Percentiles rank a stretch among this genome's conserved stretches.
These are phyloP conservation scores for Acrocyrtus sp. DNA, from an alignment of 2,888 invertebrate genomes.

Conservation along the genomic window DNA sequence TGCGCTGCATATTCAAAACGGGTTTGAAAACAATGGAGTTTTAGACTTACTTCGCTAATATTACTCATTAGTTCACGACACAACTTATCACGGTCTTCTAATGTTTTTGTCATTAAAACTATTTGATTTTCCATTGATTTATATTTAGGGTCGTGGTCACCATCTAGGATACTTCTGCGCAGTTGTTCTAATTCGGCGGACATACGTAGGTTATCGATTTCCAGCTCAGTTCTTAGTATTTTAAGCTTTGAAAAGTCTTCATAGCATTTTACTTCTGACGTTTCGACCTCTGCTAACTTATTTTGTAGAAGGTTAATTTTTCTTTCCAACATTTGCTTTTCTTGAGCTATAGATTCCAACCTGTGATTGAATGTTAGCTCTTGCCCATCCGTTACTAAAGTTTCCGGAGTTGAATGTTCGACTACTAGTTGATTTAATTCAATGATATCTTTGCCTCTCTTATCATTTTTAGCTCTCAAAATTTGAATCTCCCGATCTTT, in stretches of 20 bases:
- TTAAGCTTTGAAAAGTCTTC: slow-evolving; percentile 56
- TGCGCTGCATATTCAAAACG: slow-evolving; percentile 9
- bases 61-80: slow-evolving; percentile 89
- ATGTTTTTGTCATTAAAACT: slow-evolving; percentile 64
- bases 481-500: slow-evolving; percentile 68
- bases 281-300: slow-evolving; percentile 63
- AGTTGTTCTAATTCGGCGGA: slow-evolving; percentile 52
- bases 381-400: background rate
- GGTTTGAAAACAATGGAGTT: background rate
- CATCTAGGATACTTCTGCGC: slow-evolving; percentile 36
- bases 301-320: slow-evolving; percentile 60
- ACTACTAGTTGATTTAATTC: background rate
- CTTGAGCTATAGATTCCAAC: background rate
- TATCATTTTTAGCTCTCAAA: slow-evolving; percentile 49
- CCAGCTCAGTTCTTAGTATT: slow-evolving; percentile 50
- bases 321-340: slow-evolving; percentile 49
- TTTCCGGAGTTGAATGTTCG: background rate
- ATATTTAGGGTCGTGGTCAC: slow-evolving; percentile 51
- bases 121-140: slow-evolving; percentile 52
- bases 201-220: slow-evolving; percentile 58
- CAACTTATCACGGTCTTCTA: slow-evolving; percentile 86
- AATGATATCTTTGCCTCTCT: slow-evolving; percentile 1
- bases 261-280: slow-evolving; percentile 56
- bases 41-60: slow-evolving; percentile 73
- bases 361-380: background rate